Evolutionary conservation across 2,888 invertebrate species (phyloP).

Genomic region (Mactromeris polynyma): DNA sequence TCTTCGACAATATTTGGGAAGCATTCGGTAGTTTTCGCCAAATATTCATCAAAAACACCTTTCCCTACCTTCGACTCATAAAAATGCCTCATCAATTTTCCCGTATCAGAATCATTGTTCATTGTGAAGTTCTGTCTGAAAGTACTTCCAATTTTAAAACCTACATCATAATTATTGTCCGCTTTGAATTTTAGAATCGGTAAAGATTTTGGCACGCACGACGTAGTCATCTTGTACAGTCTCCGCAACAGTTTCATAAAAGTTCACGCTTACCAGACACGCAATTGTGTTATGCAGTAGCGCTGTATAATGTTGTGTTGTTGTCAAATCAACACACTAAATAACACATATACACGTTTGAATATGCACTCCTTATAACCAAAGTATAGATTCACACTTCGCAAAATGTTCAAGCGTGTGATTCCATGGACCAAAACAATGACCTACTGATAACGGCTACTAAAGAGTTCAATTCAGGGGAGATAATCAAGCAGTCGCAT

Average conservation of each 20-base stretch:
- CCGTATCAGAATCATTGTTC: background rate
- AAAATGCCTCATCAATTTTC: constrained; percentile 40
- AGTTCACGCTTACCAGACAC: too few species aligned
- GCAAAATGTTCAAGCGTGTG: too few species aligned
- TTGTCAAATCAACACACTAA: too few species aligned
- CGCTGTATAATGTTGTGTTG: too few species aligned
- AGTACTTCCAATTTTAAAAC: constrained; percentile 66
- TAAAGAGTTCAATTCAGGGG: background rate
- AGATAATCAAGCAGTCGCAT: background rate
- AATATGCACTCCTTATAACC: too few species aligned
- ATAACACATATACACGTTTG: too few species aligned
- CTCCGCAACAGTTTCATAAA: too few species aligned
- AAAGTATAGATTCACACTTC: too few species aligned
- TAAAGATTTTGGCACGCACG: constrained; percentile 16
- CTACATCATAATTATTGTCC: constrained; percentile 65
- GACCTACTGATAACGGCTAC: too few species aligned
- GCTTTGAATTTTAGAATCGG: constrained; percentile 48
- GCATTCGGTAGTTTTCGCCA: constrained; percentile 57
- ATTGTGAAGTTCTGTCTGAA: constrained; percentile 46
- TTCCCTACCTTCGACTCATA: constrained; percentile 58
- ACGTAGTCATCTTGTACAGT: background rate
- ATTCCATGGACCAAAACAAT: too few species aligned
- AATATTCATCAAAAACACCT: constrained; percentile 56
- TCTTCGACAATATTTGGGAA: constrained; percentile 74
- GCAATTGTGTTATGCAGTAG: too few species aligned